Evolutionary conservation across 2,888 invertebrate species (phyloP).

Genomic region (Tachina fera): DNA sequence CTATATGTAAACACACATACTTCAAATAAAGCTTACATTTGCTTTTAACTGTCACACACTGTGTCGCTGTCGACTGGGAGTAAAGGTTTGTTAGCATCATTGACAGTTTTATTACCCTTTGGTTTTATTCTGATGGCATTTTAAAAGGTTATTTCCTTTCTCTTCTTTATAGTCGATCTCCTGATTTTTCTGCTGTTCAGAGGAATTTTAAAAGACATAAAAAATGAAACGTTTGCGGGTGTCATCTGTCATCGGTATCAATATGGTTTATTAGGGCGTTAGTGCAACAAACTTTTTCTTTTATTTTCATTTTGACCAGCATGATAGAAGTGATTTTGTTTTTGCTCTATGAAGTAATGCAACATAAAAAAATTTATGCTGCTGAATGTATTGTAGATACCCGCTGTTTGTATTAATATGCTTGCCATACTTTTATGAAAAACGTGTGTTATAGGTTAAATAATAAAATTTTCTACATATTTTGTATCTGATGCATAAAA

Average conservation of each 20-base stretch:
- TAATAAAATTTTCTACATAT: not conserved
- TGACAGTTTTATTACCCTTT: slow-evolving; percentile 69
- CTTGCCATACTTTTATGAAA: not conserved
- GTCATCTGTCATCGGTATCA: slow-evolving; percentile 69
- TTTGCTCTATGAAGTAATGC: not conserved
- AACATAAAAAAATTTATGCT: not conserved
- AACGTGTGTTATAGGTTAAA: not conserved
- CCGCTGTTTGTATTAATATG: not conserved
- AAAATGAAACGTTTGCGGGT: slow-evolving; percentile 58
- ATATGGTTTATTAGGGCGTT: slow-evolving; percentile 65
- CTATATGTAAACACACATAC: too few relatives aligned
- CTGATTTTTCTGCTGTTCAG: slow-evolving; percentile 3
- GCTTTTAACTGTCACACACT: not conserved
- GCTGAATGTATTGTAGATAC: not conserved
- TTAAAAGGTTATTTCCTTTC: slow-evolving; percentile 46
- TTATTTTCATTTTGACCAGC: not conserved
- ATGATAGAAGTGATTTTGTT: not conserved
- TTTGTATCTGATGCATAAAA: not conserved
- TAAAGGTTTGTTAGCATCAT: slow-evolving; percentile 57
- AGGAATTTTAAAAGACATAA: slow-evolving; percentile 43
- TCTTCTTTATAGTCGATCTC: slow-evolving; percentile 20
- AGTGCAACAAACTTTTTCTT: slow-evolving; percentile 31
- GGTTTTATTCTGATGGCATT: slow-evolving; percentile 64
- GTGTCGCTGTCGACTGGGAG: not conserved
- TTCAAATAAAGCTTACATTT: not conserved